These are phyloP conservation scores for Rosalia funebris DNA, from an alignment of 2,888 invertebrate genomes.

Conservation along the genomic window DNA sequence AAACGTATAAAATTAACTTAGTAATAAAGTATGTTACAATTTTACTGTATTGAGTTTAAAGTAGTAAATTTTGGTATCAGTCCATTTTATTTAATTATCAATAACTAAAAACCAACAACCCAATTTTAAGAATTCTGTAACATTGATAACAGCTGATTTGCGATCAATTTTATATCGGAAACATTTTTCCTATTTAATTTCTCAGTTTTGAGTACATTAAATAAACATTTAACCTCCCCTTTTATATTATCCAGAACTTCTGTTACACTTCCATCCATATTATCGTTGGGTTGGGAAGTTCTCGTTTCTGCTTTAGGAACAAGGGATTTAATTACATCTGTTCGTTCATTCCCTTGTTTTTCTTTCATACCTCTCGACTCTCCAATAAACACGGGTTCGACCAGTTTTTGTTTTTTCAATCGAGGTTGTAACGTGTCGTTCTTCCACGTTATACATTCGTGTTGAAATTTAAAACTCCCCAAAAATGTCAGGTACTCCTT, in stretches of 20 bases:
- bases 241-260: constrained; percentile 44
- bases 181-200: constrained; percentile 45
- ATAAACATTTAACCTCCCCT: constrained; percentile 46
- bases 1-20: too few relatives aligned
- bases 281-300: background rate
- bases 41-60: too few relatives aligned
- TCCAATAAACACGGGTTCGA: background rate
- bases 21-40: too few relatives aligned
- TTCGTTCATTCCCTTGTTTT: background rate
- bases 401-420: constrained; percentile 22
- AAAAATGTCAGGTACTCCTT: constrained; percentile 30
- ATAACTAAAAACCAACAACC: too few relatives aligned
- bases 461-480: constrained; percentile 24
- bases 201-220: constrained; percentile 43
- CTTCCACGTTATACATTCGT: constrained; percentile 34
- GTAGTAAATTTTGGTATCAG: too few relatives aligned
- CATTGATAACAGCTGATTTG: constrained; percentile 45
- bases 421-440: background rate
- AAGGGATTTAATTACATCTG: background rate
- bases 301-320: background rate
- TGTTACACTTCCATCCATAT: constrained; percentile 18
- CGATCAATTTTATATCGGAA: constrained; percentile 42
- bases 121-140: too few relatives aligned
- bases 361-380: background rate
- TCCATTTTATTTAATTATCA: too few relatives aligned